Evolutionary conservation across 2,113 vertebrate genomes (phyloP).

Genomic region (Vicugna pacos): DNA sequence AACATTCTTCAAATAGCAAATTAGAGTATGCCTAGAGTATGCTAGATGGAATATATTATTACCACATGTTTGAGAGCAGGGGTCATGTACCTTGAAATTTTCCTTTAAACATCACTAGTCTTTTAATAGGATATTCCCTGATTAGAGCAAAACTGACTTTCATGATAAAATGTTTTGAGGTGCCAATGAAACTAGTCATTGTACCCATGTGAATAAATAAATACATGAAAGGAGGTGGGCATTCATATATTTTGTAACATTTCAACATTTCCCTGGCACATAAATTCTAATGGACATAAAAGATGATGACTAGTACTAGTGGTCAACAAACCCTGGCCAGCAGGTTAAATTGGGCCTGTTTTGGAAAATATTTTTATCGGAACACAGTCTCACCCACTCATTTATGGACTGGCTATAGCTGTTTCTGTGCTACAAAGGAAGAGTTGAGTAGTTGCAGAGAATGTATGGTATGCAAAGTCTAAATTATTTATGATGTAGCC

Average conservation of each 20-base stretch:
- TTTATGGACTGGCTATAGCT: not conserved
- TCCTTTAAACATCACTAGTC: constrained; percentile 20
- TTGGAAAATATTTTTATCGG: constrained; percentile 12
- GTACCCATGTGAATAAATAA: not conserved
- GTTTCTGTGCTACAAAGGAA: not conserved
- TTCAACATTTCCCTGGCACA: not conserved
- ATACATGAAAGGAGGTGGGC: not conserved
- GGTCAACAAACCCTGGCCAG: not conserved
- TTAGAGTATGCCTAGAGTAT: constrained; percentile 40
- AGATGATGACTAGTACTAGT: not conserved
- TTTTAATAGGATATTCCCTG: constrained; percentile 50
- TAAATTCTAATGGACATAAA: not conserved
- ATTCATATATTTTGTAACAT: not conserved
- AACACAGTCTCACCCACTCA: not conserved
- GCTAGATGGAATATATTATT: constrained; percentile 30
- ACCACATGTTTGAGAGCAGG: constrained; percentile 46
- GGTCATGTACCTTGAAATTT: constrained; percentile 30
- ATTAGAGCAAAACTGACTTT: constrained; percentile 3
- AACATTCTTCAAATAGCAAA: constrained; percentile 50
- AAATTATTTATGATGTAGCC: not conserved
- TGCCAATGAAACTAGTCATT: not conserved
- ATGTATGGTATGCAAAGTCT: not conserved
- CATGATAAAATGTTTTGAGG: not conserved
- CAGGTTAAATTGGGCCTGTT: not conserved
- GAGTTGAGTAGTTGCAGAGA: not conserved